These are phyloP conservation scores for Phalacrocorax pelagicus DNA, from an alignment of 2,113 vertebrate species.

Conservation along the genomic window DNA sequence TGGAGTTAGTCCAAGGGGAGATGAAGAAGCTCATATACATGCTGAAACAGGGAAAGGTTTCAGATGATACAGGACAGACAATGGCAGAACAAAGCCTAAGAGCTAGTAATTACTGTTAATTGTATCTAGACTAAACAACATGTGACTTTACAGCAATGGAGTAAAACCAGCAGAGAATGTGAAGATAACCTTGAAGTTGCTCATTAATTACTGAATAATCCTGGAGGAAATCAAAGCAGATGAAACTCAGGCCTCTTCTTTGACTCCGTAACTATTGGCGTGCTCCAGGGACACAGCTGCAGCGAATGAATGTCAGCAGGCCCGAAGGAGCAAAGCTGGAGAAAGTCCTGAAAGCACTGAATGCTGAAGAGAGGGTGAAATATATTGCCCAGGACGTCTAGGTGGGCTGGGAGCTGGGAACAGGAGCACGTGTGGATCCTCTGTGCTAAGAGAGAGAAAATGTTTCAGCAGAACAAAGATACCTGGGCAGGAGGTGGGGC, in stretches of 20 bases:
- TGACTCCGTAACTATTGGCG: background rate
- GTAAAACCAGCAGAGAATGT: background rate
- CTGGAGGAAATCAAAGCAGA: background rate
- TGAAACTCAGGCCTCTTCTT: background rate
- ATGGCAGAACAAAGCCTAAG: background rate
- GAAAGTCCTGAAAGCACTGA: background rate
- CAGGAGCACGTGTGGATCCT: background rate
- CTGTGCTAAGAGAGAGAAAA: background rate
- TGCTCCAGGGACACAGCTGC: background rate
- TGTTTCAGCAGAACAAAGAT: background rate
- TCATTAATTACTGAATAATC: background rate
- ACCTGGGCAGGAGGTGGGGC: background rate
- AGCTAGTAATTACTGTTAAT: background rate
- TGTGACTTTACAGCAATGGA: background rate
- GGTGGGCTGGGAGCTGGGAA: background rate
- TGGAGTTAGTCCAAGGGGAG: background rate
- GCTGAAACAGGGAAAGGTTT: background rate
- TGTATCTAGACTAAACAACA: background rate
- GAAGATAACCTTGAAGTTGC: background rate
- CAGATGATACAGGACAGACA: background rate
- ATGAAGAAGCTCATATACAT: background rate
- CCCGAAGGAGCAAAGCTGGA: background rate
- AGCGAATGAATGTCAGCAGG: background rate
- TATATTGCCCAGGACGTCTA: background rate
- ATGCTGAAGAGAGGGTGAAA: background rate